Evolutionary conservation across 2,113 vertebrate species (phyloP).

Genomic region (Zosterops lateralis): DNA sequence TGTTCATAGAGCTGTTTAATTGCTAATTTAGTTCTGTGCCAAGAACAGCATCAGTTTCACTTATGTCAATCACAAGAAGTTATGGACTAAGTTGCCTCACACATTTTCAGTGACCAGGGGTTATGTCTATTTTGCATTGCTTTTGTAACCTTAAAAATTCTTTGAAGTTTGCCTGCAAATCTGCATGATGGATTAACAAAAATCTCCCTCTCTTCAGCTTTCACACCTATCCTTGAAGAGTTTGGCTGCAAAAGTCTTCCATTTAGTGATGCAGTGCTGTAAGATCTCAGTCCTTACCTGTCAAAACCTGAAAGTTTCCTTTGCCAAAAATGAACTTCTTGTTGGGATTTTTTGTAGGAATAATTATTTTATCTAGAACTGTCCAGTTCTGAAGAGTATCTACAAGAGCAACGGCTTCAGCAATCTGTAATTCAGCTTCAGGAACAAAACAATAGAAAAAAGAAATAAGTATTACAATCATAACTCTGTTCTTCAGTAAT

Average conservation of each 20-base stretch:
- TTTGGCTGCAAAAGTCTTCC: background rate
- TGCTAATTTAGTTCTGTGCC: background rate
- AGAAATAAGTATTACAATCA: background rate
- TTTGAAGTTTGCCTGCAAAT: background rate
- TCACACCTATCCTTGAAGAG: background rate
- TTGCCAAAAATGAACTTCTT: constrained; percentile 85
- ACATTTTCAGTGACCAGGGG: background rate
- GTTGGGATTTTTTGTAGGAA: constrained; percentile 84
- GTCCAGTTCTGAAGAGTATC: constrained; percentile 86
- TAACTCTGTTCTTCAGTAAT: background rate
- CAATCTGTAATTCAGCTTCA: constrained; percentile 85
- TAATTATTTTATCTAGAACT: constrained; percentile 79
- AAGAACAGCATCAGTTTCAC: background rate
- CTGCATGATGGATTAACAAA: background rate
- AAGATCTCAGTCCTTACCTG: constrained; percentile 74
- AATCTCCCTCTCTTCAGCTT: background rate
- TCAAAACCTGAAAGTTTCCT: constrained; percentile 84
- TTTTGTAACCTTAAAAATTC: background rate
- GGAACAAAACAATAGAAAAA: background rate
- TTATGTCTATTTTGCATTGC: background rate
- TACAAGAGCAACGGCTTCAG: constrained; percentile 84
- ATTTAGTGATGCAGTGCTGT: background rate
- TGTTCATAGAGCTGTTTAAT: background rate
- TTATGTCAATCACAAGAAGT: background rate
- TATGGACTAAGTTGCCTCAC: background rate